phyloP scores from a whole-genome alignment of 2,888 invertebrate species.

The Dicyrtoma fusca region DNA sequence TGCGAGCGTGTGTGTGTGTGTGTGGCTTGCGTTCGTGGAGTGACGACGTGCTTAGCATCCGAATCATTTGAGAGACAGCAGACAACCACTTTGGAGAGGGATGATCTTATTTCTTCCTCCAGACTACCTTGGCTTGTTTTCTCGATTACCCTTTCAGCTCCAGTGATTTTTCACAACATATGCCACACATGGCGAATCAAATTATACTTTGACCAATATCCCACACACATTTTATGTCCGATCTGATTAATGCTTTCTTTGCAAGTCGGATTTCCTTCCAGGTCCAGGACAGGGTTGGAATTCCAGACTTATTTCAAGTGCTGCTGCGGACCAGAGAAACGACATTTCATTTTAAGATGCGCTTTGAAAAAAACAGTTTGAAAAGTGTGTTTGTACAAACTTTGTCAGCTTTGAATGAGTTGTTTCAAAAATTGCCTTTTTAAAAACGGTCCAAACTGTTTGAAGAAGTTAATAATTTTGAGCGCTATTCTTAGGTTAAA shows the following conservation, averaged over 20 bases:
- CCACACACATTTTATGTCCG: neutral
- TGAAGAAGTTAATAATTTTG: too few species aligned
- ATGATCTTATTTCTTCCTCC: conserved; percentile 35
- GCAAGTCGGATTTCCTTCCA: too few species aligned
- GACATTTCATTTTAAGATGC: too few species aligned
- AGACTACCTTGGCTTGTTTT: conserved; percentile 24
- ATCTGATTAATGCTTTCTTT: neutral
- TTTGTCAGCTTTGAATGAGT: too few species aligned
- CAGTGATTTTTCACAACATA: conserved; percentile 10
- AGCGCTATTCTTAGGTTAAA: too few species aligned
- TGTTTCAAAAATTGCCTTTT: too few species aligned
- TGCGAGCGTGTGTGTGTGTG: neutral
- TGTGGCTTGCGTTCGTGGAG: neutral
- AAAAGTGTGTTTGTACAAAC: too few species aligned
- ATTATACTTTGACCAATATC: neutral
- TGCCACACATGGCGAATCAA: neutral
- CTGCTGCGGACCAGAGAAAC: too few species aligned
- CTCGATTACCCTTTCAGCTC: conserved; percentile 12
- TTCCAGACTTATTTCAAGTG: too few species aligned
- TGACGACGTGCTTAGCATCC: conserved; percentile 42
- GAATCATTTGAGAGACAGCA: conserved; percentile 17
- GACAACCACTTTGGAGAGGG: conserved; percentile 21
- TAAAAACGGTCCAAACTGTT: too few species aligned
- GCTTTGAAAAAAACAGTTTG: too few species aligned
- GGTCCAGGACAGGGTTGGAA: too few species aligned